Conservation (phyloP, 2,888 invertebrate genomes). For the Patella ulyssiponensis region DNA sequence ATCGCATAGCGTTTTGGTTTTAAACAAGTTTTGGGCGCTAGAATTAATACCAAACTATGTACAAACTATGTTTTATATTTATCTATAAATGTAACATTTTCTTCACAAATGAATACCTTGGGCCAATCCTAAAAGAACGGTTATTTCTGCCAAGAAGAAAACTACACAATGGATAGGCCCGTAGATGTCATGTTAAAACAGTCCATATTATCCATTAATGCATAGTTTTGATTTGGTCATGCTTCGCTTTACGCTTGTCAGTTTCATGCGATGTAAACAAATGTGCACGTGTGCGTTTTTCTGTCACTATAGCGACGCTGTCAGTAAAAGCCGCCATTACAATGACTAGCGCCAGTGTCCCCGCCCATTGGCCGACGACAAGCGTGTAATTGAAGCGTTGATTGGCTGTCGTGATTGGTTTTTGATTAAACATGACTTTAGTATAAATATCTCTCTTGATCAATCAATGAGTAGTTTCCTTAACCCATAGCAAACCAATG, state of each 20-base stretch:
- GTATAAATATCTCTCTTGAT: constrained; percentile 56
- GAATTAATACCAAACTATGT: no score
- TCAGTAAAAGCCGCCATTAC: constrained; percentile 21
- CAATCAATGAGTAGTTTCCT: constrained; percentile 62
- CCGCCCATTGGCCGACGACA: constrained; percentile 30
- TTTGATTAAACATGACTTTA: constrained; percentile 43
- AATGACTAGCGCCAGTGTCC: constrained; percentile 17
- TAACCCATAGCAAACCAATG: constrained; percentile 53
- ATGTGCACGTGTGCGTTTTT: constrained; percentile 20
- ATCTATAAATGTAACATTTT: no score
- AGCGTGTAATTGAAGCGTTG: constrained; percentile 31
- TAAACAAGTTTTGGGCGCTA: no score
- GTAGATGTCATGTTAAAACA: no score
- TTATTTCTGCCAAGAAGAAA: no score
- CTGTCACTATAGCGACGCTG: constrained; percentile 21
- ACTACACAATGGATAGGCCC: no score
- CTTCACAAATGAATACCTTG: no score
- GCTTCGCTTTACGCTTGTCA: constrained; percentile 13
- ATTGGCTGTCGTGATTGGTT: constrained; percentile 37
- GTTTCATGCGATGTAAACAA: constrained; percentile 26
- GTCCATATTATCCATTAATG: not conserved
- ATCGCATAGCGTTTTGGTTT: no score
- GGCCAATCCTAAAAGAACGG: no score
- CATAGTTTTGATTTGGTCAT: not conserved
- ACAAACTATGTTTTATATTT: no score